Percentiles rank a stretch among this genome's conserved stretches.
Evolutionary conservation across 2,888 invertebrate genomes (phyloP).

Genomic region (Caenorhabditis macrosperma): DNA sequence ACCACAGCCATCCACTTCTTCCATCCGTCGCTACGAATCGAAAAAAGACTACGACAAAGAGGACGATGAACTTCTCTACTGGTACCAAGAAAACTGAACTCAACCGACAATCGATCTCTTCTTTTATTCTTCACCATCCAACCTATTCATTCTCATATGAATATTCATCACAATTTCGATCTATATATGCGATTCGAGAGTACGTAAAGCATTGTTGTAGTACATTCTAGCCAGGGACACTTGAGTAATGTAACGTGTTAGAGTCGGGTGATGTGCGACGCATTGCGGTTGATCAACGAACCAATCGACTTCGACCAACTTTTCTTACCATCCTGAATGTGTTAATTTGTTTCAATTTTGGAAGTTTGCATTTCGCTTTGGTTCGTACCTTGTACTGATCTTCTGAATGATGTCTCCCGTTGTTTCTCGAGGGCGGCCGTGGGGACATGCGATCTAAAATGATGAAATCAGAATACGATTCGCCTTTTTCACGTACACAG

Average conservation of each 20-base stretch:
- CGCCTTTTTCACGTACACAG: slow-evolving; percentile 33
- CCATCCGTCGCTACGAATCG: slow-evolving; percentile 49
- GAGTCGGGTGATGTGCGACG: slow-evolving; percentile 54
- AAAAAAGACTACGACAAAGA: slow-evolving; percentile 50
- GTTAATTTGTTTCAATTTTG: not conserved
- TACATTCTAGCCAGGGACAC: slow-evolving; percentile 27
- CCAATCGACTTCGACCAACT: slow-evolving; percentile 61
- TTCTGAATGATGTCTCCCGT: slow-evolving; percentile 30
- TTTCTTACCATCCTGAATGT: slow-evolving; percentile 43
- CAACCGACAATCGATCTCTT: not conserved
- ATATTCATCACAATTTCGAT: slow-evolving; percentile 10
- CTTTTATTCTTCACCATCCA: not conserved
- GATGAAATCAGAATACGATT: not conserved
- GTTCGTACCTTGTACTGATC: slow-evolving; percentile 36
- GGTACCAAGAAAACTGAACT: slow-evolving; percentile 57
- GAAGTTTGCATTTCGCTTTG: no score
- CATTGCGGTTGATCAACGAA: slow-evolving; percentile 51
- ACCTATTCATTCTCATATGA: not conserved
- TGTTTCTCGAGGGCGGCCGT: slow-evolving; percentile 35
- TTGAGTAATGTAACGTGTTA: slow-evolving; percentile 12
- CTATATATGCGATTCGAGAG: slow-evolving; percentile 3
- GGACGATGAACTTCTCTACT: slow-evolving; percentile 57
- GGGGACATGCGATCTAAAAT: slow-evolving; percentile 44
- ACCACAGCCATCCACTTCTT: slow-evolving; percentile 13
- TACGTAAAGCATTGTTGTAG: slow-evolving; percentile 36